Evolutionary conservation across 2,888 invertebrate species (phyloP).

Genomic region (Crossocerus cetratus): DNA sequence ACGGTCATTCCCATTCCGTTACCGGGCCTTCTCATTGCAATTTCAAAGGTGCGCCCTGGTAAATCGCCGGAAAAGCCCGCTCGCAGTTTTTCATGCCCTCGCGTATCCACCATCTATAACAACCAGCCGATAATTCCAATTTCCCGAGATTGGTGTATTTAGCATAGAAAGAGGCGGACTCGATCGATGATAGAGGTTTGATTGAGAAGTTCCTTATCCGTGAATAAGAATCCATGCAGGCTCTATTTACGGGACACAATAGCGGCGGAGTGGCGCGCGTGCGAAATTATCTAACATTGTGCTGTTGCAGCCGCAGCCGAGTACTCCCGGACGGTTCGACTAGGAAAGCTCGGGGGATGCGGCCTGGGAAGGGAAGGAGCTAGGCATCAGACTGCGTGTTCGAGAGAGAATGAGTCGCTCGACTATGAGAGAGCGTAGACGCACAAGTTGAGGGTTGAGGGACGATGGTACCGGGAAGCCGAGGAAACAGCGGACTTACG

Average conservation of each 20-base stretch:
- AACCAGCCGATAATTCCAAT: too few relatives aligned
- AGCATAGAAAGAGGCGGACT: too few relatives aligned
- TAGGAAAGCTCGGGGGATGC: slow-evolving; percentile 17
- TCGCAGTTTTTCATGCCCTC: neutral
- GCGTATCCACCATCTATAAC: neutral
- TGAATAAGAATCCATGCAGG: slow-evolving; percentile 30
- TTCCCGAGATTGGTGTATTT: too few relatives aligned
- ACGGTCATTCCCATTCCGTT: neutral
- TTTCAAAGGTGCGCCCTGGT: neutral
- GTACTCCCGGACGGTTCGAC: slow-evolving; percentile 28
- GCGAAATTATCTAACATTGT: slow-evolving; percentile 58
- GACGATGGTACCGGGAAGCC: slow-evolving; percentile 17
- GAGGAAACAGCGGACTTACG: slow-evolving; percentile 41
- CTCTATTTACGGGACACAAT: slow-evolving; percentile 37
- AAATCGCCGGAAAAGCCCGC: neutral
- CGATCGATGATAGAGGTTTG: slow-evolving; percentile 25
- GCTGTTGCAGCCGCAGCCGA: slow-evolving; percentile 40
- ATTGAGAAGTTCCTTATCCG: slow-evolving; percentile 33
- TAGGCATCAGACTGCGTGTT: neutral
- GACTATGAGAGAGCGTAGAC: slow-evolving; percentile 26
- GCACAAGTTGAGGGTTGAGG: slow-evolving; percentile 19
- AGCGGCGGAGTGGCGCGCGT: slow-evolving; percentile 37
- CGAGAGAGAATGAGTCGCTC: slow-evolving; percentile 21
- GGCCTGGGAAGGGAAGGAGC: slow-evolving; percentile 10
- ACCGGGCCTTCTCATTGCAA: neutral